A percentile compares a stretch with the other conserved stretches of the same genome.
Evolutionary conservation across 2,888 invertebrate species (phyloP).

Genomic region (Chrysolina americana): DNA sequence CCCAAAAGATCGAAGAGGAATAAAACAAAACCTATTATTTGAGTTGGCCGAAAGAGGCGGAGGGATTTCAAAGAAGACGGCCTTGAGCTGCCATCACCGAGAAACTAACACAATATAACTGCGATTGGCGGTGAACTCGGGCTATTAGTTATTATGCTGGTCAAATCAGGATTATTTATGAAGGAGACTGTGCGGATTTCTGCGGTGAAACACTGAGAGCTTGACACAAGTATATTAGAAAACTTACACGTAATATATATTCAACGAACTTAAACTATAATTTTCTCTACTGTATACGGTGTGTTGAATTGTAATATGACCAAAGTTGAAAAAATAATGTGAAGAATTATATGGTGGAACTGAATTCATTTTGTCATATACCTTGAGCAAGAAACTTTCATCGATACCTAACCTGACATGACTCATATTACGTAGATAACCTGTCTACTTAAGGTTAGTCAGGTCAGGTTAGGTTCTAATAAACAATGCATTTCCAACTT

Average conservation of each 20-base stretch:
- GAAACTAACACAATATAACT: constrained; percentile 30
- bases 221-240: neutral
- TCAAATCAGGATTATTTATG: constrained; percentile 5
- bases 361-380: too few relatives aligned
- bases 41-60: constrained; percentile 49
- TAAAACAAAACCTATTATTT: constrained; percentile 60
- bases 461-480: too few relatives aligned
- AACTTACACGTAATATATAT: neutral
- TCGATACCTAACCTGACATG: too few relatives aligned
- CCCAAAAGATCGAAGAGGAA: constrained; percentile 45
- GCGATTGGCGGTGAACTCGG: constrained; percentile 18
- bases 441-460: too few relatives aligned
- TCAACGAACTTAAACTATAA: neutral
- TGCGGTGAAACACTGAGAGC: constrained; percentile 9
- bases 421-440: too few relatives aligned
- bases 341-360: too few relatives aligned
- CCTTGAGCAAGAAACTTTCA: too few relatives aligned
- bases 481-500: too few relatives aligned
- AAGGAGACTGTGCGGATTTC: neutral
- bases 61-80: constrained; percentile 51
- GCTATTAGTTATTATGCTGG: constrained; percentile 6
- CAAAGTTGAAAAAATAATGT: too few relatives aligned
- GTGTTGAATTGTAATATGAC: neutral
- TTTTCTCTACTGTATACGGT: neutral
- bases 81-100: constrained; percentile 67